Percentiles rank a stretch among this genome's conserved stretches.
These are phyloP conservation scores for Danaus melanippus DNA, from an alignment of 1,140 invertebrate species.

Conservation along the genomic window DNA sequence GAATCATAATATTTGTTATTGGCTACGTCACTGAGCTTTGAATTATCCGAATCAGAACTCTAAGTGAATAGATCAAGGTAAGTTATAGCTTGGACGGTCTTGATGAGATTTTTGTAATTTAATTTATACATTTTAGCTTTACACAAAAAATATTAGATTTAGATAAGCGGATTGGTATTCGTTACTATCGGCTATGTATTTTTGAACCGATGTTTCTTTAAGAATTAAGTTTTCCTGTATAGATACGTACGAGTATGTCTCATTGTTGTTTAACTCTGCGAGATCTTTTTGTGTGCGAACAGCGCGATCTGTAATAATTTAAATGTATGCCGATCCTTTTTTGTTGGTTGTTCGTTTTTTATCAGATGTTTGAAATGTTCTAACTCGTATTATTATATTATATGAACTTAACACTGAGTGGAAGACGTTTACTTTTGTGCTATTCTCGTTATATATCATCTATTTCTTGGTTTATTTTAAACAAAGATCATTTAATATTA, in stretches of 20 bases:
- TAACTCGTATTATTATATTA: no score
- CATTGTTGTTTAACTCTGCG: slow-evolving; percentile 40
- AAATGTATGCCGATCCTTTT: slow-evolving; percentile 23
- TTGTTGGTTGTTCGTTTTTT: slow-evolving; percentile 6
- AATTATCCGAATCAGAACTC: no score
- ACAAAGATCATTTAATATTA: not conserved
- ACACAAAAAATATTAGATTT: slow-evolving; percentile 25
- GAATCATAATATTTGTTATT: slow-evolving; percentile 48
- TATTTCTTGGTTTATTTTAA: not conserved
- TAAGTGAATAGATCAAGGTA: no score
- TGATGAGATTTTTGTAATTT: slow-evolving; percentile 13
- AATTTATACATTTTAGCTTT: no score
- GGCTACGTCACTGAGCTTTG: slow-evolving; percentile 33
- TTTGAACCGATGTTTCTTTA: slow-evolving; percentile 45
- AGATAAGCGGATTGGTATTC: slow-evolving; percentile 49
- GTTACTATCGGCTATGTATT: slow-evolving; percentile 47
- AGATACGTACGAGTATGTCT: slow-evolving; percentile 31
- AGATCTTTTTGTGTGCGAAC: slow-evolving; percentile 32
- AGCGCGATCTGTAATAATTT: slow-evolving; percentile 19
- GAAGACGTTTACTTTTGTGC: slow-evolving; percentile 7
- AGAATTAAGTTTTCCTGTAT: slow-evolving; percentile 51
- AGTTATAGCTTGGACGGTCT: not conserved
- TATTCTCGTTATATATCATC: not conserved
- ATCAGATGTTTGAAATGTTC: no score
- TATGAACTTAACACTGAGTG: no score